Evolutionary conservation across 2,888 invertebrate genomes (phyloP).

Genomic region (Auanema freiburgensis): DNA sequence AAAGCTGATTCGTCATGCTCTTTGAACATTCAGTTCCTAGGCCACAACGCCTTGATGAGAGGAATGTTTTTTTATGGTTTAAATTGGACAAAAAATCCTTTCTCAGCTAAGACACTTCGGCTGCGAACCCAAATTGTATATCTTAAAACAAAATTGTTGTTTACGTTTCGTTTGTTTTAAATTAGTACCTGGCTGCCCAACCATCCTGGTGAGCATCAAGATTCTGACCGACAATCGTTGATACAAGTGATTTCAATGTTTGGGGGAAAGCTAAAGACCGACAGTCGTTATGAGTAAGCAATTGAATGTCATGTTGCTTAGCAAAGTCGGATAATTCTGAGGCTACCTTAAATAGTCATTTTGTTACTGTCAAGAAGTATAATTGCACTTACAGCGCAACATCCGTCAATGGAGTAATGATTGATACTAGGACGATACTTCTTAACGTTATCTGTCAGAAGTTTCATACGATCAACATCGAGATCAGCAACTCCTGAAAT

Average conservation of each 20-base stretch:
- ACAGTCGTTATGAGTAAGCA: constrained; percentile 93
- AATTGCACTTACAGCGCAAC: constrained; percentile 56
- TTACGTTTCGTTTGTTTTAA: neutral
- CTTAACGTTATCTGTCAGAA: neutral
- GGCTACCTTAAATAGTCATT: constrained; percentile 70
- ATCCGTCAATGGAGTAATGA: constrained; percentile 60
- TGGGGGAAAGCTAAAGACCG: constrained; percentile 65
- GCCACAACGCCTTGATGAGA: neutral
- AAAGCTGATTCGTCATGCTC: no score
- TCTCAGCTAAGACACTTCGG: constrained; percentile 62
- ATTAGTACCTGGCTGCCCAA: constrained; percentile 54
- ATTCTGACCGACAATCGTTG: neutral
- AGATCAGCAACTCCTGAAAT: constrained; percentile 8
- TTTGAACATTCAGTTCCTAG: neutral
- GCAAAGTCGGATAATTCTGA: constrained; percentile 86
- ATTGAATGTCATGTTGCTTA: constrained; percentile 84
- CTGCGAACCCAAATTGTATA: constrained; percentile 63
- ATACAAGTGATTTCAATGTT: neutral
- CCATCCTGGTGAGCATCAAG: neutral
- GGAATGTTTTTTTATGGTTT: neutral
- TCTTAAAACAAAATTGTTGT: constrained; percentile 20
- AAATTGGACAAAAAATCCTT: constrained; percentile 59
- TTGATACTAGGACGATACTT: constrained; percentile 53
- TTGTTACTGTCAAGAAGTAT: neutral
- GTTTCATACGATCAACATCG: constrained; percentile 3